These are phyloP conservation scores for Netelia fuscicornis DNA, from an alignment of 2,888 invertebrate genomes.

Conservation along the genomic window DNA sequence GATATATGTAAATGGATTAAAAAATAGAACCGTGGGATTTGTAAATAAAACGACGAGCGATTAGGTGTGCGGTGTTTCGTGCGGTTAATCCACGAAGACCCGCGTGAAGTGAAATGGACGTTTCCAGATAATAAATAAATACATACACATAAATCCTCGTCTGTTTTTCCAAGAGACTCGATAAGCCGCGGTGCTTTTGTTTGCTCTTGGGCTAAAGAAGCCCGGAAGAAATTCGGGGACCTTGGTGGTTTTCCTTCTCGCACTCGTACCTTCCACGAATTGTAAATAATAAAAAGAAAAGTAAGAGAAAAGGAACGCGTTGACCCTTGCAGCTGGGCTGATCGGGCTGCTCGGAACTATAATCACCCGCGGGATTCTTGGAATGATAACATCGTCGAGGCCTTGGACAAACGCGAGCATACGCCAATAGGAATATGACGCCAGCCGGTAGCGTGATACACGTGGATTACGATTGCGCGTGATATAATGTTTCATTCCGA, in stretches of 20 bases:
- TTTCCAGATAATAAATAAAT: constrained; percentile 20
- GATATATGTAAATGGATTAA: neutral
- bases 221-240: constrained; percentile 11
- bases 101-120: neutral
- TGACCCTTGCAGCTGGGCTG: constrained; percentile 8
- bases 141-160: constrained; percentile 17
- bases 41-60: constrained; percentile 60
- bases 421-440: constrained; percentile 29
- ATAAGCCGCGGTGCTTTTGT: constrained; percentile 16
- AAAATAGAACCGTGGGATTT: constrained; percentile 57
- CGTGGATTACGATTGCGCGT: constrained; percentile 8
- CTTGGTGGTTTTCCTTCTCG: constrained; percentile 21
- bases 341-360: constrained; percentile 40
- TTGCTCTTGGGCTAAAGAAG: constrained; percentile 48
- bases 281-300: constrained; percentile 38
- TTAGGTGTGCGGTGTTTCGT: neutral
- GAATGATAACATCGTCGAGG: constrained; percentile 30
- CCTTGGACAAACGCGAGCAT: constrained; percentile 19
- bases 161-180: constrained; percentile 4
- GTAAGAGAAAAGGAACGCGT: neutral
- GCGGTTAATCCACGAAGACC: constrained; percentile 23
- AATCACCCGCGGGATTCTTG: constrained; percentile 28
- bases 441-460: neutral
- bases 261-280: neutral
- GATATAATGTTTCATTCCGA: constrained; percentile 45